Percentiles rank a stretch among this genome's conserved stretches.
These are phyloP conservation scores for Herpailurus yagouaroundi DNA, from an alignment of 2,113 vertebrate species.

Conservation along the genomic window DNA sequence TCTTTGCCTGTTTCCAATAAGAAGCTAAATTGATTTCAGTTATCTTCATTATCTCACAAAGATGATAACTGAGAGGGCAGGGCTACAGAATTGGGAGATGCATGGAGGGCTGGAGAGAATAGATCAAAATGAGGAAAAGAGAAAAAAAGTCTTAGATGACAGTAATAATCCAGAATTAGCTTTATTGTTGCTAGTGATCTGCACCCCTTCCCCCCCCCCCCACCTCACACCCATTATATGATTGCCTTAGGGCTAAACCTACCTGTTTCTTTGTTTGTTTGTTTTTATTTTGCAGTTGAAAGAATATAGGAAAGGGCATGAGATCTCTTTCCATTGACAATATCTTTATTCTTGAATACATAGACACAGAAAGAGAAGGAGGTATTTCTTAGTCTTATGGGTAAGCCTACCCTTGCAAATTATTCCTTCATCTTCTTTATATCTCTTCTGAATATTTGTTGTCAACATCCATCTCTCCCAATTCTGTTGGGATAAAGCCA, in stretches of 20 bases:
- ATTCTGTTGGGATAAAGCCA: neutral
- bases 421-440: neutral
- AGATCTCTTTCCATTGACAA: neutral
- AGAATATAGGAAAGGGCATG: neutral
- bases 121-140: neutral
- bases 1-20: neutral
- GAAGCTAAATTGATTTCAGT: conserved; percentile 13
- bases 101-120: neutral
- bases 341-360: neutral
- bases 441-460: neutral
- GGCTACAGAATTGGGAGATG: neutral
- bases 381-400: neutral
- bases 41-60: neutral
- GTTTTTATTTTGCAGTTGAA: neutral
- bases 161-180: neutral
- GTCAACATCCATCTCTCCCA: neutral
- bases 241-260: neutral
- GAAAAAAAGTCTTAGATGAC: neutral
- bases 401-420: neutral
- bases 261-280: neutral
- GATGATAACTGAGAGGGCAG: neutral
- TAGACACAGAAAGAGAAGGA: neutral
- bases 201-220: too few relatives aligned
- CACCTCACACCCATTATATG: neutral
- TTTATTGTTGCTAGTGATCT: neutral